Evolutionary conservation across 2,113 vertebrate genomes (phyloP).

Genomic region (Ceratotherium simum): DNA sequence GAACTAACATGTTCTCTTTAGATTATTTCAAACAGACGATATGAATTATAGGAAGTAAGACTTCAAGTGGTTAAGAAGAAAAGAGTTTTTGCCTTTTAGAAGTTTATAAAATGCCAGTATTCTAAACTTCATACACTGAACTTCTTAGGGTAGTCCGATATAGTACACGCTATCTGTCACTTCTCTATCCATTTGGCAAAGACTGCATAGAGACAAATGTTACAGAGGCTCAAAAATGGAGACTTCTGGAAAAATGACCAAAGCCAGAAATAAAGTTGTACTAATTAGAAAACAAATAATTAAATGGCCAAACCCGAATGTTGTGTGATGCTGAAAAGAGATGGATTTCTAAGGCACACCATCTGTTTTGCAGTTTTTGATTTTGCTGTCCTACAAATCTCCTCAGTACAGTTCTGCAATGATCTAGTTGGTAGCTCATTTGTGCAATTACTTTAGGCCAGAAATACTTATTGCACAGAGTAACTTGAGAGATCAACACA

Average conservation of each 20-base stretch:
- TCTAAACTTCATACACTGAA: conserved; percentile 73
- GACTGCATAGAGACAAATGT: conserved; percentile 71
- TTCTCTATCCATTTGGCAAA: conserved; percentile 73
- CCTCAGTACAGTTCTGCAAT: conserved; percentile 61
- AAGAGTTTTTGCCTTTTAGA: conserved; percentile 74
- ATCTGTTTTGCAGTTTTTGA: conserved; percentile 79
- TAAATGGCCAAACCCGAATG: conserved; percentile 84
- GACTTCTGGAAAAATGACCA: conserved; percentile 81
- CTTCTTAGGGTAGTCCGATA: conserved; percentile 65
- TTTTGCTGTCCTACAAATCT: conserved; percentile 77
- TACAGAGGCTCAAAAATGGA: conserved; percentile 74
- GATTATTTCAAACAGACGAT: conserved; percentile 68
- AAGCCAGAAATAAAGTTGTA: conserved; percentile 82
- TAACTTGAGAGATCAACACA: conserved; percentile 62
- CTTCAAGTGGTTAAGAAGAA: conserved; percentile 73
- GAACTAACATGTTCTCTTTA: conserved; percentile 55
- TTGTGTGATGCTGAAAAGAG: conserved; percentile 83
- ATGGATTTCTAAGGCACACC: conserved; percentile 77
- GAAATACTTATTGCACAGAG: conserved; percentile 68
- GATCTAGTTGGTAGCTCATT: conserved; percentile 66
- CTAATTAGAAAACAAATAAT: conserved; percentile 87
- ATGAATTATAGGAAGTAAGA: conserved; percentile 65
- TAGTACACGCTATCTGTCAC: conserved; percentile 71
- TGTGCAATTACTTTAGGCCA: conserved; percentile 72
- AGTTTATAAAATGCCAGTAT: conserved; percentile 74